Conservation (phyloP, 2,888 invertebrate genomes). For the Brenthis ino region DNA sequence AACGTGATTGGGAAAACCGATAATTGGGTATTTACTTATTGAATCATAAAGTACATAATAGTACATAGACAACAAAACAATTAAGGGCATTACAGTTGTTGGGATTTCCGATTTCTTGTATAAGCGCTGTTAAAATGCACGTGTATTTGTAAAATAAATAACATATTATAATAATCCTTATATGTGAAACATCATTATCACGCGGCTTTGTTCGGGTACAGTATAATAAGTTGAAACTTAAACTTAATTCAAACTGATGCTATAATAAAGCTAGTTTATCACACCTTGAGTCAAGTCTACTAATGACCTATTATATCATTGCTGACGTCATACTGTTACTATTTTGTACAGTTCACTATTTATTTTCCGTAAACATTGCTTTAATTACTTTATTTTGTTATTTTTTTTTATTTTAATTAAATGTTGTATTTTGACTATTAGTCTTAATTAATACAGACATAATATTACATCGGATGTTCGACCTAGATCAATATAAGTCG, state of each 20-base stretch:
- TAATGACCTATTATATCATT: neutral
- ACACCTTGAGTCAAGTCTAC: constrained; percentile 2
- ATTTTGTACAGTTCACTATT: constrained; percentile 4
- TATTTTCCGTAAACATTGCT: constrained; percentile 14
- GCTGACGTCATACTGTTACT: constrained; percentile 9
- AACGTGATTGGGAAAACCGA: constrained; percentile 22
- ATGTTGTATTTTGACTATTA: too few relatives aligned
- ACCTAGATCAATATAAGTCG: neutral
- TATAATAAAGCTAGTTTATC: constrained; percentile 2
- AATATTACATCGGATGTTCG: too few relatives aligned
- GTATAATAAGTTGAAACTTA: too few relatives aligned
- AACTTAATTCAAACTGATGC: too few relatives aligned
- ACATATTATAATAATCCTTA: constrained; percentile 9
- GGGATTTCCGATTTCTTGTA: constrained; percentile 29
- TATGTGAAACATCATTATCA: too few relatives aligned
- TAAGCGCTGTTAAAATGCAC: constrained; percentile 16
- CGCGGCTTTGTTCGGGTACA: too few relatives aligned
- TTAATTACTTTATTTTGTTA: constrained; percentile 5
- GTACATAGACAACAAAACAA: constrained; percentile 21
- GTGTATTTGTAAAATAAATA: constrained; percentile 21
- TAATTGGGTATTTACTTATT: constrained; percentile 26
- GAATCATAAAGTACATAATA: constrained; percentile 23
- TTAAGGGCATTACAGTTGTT: constrained; percentile 26
- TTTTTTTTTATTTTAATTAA: neutral
- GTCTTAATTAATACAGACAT: neutral